A percentile compares a stretch with the other conserved stretches of the same genome.
These are phyloP conservation scores for Hippasteria phrygiana DNA, from an alignment of 53 echinoderm and acorn worm genomes.

Conservation along the genomic window DNA sequence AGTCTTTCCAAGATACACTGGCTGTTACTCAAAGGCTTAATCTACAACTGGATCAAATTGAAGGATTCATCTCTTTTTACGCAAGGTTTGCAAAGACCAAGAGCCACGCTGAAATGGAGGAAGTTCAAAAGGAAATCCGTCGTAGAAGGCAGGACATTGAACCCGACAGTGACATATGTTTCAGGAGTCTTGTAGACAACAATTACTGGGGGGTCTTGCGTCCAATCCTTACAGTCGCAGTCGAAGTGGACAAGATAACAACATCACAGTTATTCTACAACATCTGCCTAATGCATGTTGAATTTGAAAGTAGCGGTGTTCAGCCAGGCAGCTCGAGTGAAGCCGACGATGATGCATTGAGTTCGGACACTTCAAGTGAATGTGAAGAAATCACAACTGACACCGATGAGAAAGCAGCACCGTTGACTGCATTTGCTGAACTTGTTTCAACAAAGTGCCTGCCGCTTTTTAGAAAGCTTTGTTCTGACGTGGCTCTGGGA, in stretches of 20 bases:
- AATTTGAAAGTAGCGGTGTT: neutral
- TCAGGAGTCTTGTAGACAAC: conserved; percentile 1
- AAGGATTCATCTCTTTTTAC: conserved; percentile 25
- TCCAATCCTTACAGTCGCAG: conserved; percentile 6
- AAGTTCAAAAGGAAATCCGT: neutral
- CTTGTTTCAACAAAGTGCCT: conserved; percentile 29
- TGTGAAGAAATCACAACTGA: too few relatives aligned
- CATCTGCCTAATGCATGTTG: conserved; percentile 18
- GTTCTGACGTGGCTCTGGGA: conserved; percentile 10
- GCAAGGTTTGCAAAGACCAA: neutral
- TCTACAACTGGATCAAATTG: neutral
- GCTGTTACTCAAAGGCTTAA: neutral
- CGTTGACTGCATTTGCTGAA: neutral
- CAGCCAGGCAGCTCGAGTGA: too few relatives aligned
- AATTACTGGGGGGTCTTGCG: conserved; percentile 22
- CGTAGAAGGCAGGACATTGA: neutral
- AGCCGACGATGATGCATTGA: too few relatives aligned
- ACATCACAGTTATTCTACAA: conserved; percentile 16
- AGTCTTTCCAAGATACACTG: conserved; percentile 24
- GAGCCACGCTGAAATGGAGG: neutral
- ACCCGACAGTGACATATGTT: neutral
- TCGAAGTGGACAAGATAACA: neutral
- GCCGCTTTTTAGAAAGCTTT: neutral
- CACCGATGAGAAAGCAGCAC: neutral
- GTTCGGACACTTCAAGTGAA: too few relatives aligned